Percentiles rank a stretch among this genome's conserved stretches.
Evolutionary conservation across 2,888 invertebrate species (phyloP).

Genomic region (Protodeltote pygarga): DNA sequence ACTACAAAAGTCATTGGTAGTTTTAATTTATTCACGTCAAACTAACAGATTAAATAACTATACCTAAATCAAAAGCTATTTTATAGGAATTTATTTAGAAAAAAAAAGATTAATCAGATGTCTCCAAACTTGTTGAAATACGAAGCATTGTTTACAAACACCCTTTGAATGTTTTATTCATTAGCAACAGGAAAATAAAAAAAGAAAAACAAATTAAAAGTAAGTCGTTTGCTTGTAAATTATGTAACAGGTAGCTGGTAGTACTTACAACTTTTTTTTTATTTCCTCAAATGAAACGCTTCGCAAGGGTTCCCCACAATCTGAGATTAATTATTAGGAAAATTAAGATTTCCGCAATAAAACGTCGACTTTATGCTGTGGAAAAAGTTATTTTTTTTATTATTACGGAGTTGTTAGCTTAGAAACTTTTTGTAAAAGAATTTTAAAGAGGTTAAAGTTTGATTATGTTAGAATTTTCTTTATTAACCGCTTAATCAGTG

Average conservation of each 20-base stretch:
- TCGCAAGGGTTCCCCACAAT: slow-evolving; percentile 41
- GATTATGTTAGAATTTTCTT: slow-evolving; percentile 6
- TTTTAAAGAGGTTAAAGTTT: slow-evolving; percentile 20
- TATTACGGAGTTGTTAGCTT: slow-evolving; percentile 14
- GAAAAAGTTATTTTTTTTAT: slow-evolving; percentile 33
- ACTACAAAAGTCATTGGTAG: too few relatives aligned
- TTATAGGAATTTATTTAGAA: too few relatives aligned
- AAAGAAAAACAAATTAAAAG: slow-evolving; percentile 37
- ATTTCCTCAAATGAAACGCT: slow-evolving; percentile 24
- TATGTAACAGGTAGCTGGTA: slow-evolving; percentile 29
- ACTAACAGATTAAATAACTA: too few relatives aligned
- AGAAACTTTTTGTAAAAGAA: slow-evolving; percentile 13
- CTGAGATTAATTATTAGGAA: slow-evolving; percentile 55
- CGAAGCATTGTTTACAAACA: slow-evolving; percentile 33
- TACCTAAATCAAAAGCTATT: too few relatives aligned
- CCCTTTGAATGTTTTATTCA: slow-evolving; percentile 43
- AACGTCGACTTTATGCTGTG: slow-evolving; percentile 32
- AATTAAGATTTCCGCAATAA: slow-evolving; percentile 50
- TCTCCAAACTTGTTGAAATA: slow-evolving; percentile 32
- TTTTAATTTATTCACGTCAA: too few relatives aligned
- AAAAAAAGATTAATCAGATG: too few relatives aligned
- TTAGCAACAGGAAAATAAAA: slow-evolving; percentile 21
- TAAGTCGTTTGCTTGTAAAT: slow-evolving; percentile 35
- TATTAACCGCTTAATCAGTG: slow-evolving; percentile 2
- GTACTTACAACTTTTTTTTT: slow-evolving; percentile 28